These are phyloP conservation scores for Lindbergichthys nudifrons DNA, from an alignment of 2,797 vertebrate genomes.

Conservation along the genomic window DNA sequence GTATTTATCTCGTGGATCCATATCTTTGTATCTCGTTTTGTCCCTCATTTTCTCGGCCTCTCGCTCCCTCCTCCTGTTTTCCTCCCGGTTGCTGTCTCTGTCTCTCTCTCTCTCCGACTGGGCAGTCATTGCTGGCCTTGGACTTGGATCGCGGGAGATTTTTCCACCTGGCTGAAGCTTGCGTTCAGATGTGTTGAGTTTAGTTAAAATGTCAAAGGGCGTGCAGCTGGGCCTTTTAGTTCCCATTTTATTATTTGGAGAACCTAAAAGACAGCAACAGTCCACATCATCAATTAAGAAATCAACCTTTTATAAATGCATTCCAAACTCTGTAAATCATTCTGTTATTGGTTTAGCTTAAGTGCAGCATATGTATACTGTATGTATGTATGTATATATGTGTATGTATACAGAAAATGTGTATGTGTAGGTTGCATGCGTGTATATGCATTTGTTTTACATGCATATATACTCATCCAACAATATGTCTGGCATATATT, in stretches of 20 bases:
- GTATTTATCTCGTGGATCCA: constrained; percentile 47
- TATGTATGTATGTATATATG: too few relatives aligned
- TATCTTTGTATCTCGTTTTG: constrained; percentile 62
- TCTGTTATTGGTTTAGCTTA: too few relatives aligned
- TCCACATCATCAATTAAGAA: constrained; percentile 29
- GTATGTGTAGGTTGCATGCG: too few relatives aligned
- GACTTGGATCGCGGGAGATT: constrained; percentile 73
- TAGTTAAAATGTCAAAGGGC: constrained; percentile 69
- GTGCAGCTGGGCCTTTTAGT: constrained; percentile 76
- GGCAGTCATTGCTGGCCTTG: constrained; percentile 61
- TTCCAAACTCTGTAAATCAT: too few relatives aligned
- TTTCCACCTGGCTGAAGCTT: constrained; percentile 73
- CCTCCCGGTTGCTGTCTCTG: constrained; percentile 56
- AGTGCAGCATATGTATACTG: too few relatives aligned
- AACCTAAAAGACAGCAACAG: constrained; percentile 69
- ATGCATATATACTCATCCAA: too few relatives aligned
- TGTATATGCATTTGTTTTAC: too few relatives aligned
- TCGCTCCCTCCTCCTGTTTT: constrained; percentile 66
- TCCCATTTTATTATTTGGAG: constrained; percentile 77
- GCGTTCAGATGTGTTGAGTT: constrained; percentile 70
- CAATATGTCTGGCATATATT: too few relatives aligned
- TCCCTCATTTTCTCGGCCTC: constrained; percentile 62
- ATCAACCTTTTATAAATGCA: neutral
- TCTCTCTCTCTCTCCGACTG: constrained; percentile 68
- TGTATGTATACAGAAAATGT: too few relatives aligned